Conservation (phyloP, 2,113 vertebrate species). For the Myotis lucifugus region DNA sequence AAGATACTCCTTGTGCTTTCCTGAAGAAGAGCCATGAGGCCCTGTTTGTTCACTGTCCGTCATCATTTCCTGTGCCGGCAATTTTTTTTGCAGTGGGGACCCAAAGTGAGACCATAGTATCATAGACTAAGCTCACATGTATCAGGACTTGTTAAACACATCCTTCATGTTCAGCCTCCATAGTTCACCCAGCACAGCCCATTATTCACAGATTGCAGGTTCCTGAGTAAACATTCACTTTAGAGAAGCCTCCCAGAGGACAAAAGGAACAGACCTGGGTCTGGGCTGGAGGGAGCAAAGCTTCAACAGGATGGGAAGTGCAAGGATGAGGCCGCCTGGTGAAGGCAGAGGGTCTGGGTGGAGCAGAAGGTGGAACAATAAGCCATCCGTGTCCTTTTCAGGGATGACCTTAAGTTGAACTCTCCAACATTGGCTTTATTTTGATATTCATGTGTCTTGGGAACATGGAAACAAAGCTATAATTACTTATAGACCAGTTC, state of each 20-base stretch:
- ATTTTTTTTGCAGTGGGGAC: not conserved
- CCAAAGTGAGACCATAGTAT: not conserved
- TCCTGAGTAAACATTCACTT: not conserved
- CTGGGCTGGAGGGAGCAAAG: not conserved
- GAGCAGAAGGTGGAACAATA: not conserved
- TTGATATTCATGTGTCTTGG: conserved; percentile 14
- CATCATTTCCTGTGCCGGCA: not conserved
- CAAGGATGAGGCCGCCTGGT: not conserved
- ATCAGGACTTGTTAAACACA: not conserved
- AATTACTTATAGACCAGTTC: not conserved
- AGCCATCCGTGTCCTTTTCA: not conserved
- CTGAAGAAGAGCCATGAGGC: not conserved
- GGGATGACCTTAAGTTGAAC: conserved; percentile 26
- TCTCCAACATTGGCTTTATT: not conserved
- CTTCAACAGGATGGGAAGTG: not conserved
- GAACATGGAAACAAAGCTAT: not conserved
- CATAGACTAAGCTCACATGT: not conserved
- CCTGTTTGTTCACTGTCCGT: not conserved
- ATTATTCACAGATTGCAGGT: not conserved
- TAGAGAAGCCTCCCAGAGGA: not conserved
- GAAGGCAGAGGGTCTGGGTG: not conserved
- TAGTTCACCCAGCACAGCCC: not conserved
- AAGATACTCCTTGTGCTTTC: not conserved
- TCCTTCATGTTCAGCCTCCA: not conserved
- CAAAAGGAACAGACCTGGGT: not conserved